Base-by-base conservation (phyloP, 2,797 vertebrate species). In the Ptychadena robeensis region DNA sequence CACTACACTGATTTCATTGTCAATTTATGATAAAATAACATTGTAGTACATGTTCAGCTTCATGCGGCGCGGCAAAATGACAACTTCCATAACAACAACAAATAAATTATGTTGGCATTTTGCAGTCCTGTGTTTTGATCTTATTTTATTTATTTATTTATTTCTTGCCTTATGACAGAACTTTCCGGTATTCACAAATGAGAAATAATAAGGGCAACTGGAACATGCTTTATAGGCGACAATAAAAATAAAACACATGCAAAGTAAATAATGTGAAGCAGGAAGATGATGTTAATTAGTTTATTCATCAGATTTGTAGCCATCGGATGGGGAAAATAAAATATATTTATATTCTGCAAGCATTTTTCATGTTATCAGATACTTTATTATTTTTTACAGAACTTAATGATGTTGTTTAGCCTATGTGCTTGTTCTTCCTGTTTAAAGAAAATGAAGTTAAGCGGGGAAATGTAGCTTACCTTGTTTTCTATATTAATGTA, bases 51-150 rank as follows among this genome's bases (percentile, higher is more conserved):
- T 70, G 77, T 83, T 81, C 14, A 0, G 66, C 84, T 82, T 86
- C 86, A 86, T 4, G 30, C 59, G 68, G 59, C 40, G 2, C 64
- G 40, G 86, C 77, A 82, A 53, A 64, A 44, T 14, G 27, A 27
- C 70, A 73, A 37, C 0, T 0, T 27, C 8, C 25, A 81, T 73
- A 72, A 75, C 40, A 35, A n/a, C 73, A 66, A 30, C 78, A 27
- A 30, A 64, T 74, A 82, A 79, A 61, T 34, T 37, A 73, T 37
- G 65, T 73, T 85, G 86, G 82, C 84, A 76, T 79, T 63, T 79
- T 61, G 61, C 84, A 61, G 48, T 37, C 69, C 48, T 66, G 78
- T 69, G 18, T 68, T 37, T 35, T 70, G 27, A 57, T 35, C 61
- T 70, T 30, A n/a, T 53, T 53, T 22, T 1, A 8, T 53, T 35